A percentile compares a stretch with the other conserved stretches of the same genome.
Evolutionary conservation across 1,140 invertebrate species (phyloP).

Genomic region (Mercenaria mercenaria): DNA sequence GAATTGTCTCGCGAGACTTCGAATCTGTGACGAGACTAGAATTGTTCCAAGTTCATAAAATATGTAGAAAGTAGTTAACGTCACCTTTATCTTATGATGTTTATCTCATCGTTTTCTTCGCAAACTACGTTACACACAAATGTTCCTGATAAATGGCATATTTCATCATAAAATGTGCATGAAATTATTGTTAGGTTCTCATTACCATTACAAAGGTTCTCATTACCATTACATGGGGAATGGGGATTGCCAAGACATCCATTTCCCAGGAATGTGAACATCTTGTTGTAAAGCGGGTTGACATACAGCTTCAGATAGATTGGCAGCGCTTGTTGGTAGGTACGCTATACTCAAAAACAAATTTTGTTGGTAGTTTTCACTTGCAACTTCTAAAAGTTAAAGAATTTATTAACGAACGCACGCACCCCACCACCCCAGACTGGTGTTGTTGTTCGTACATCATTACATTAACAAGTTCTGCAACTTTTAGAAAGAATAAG

Average conservation of each 20-base stretch:
- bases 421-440: too few relatives aligned
- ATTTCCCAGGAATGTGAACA: background rate
- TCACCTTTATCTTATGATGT: too few relatives aligned
- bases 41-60: background rate
- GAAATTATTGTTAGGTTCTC: constrained; percentile 8
- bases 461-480: too few relatives aligned
- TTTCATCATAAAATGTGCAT: constrained; percentile 28
- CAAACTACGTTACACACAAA: constrained; percentile 13
- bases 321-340: too few relatives aligned
- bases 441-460: too few relatives aligned
- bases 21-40: background rate
- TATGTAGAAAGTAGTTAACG: background rate
- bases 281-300: constrained; percentile 7
- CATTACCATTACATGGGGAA: too few relatives aligned
- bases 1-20: background rate
- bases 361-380: too few relatives aligned
- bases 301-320: background rate
- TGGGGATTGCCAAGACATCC: background rate
- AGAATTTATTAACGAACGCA: too few relatives aligned
- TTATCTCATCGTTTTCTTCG: too few relatives aligned
- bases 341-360: too few relatives aligned
- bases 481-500: too few relatives aligned
- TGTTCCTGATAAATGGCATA: constrained; percentile 34
- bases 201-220: background rate
- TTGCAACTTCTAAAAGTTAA: too few relatives aligned